Evolutionary conservation across 2,113 vertebrate species (phyloP).

Genomic region (Gambusia affinis): DNA sequence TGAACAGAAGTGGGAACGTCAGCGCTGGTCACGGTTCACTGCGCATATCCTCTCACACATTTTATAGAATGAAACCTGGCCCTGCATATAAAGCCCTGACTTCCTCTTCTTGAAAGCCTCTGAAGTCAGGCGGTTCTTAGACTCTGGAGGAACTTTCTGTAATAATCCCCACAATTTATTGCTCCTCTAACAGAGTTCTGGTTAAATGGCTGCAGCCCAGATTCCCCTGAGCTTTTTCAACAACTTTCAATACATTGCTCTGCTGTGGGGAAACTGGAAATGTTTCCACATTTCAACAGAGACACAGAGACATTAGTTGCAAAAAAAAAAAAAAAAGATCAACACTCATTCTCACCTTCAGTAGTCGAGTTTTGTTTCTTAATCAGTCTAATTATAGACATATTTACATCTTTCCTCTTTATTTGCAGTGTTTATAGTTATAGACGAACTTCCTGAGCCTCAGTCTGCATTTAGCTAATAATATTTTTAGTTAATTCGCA

Average conservation of each 20-base stretch:
- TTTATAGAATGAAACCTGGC: constrained; percentile 11
- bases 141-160: constrained; percentile 46
- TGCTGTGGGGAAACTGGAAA: constrained; percentile 36
- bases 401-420: not conserved
- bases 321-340: constrained; percentile 29
- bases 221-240: constrained; percentile 48
- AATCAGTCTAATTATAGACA: not conserved
- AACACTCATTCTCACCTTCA: not conserved
- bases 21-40: constrained; percentile 11
- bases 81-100: constrained; percentile 17
- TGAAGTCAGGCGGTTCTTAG: not conserved
- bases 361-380: not conserved
- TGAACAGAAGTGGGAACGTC: constrained; percentile 37
- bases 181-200: constrained; percentile 56
- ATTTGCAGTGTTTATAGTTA: not conserved
- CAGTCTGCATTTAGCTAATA: not conserved
- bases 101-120: constrained; percentile 18
- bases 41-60: constrained; percentile 9
- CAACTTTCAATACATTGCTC: constrained; percentile 31
- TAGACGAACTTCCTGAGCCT: not conserved
- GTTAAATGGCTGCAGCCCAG: constrained; percentile 58
- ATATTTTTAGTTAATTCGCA: not conserved
- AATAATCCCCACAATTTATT: constrained; percentile 53
- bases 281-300: constrained; percentile 47
- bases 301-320: constrained; percentile 46